These are phyloP conservation scores for Sthenelais limicola DNA, from an alignment of 2,888 invertebrate species.

Conservation along the genomic window DNA sequence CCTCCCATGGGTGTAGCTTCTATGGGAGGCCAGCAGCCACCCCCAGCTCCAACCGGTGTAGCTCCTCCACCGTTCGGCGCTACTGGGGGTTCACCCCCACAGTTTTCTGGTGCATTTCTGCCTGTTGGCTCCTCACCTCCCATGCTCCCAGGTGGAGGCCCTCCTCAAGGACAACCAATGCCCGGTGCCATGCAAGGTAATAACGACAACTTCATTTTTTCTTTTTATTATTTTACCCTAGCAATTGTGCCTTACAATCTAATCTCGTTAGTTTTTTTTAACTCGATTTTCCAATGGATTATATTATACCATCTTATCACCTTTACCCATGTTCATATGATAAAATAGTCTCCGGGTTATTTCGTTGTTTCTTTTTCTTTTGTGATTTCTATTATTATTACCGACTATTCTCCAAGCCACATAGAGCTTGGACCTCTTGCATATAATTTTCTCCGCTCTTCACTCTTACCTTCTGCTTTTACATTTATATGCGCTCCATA, in stretches of 20 bases:
- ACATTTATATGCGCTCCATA: too few species aligned
- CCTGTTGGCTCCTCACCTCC: constrained; percentile 15
- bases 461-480: too few species aligned
- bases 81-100: neutral
- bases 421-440: too few species aligned
- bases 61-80: neutral
- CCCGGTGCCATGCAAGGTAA: neutral
- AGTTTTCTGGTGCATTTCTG: constrained; percentile 14
- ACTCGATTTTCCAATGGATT: neutral
- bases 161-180: constrained; percentile 25
- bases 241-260: too few species aligned
- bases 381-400: too few species aligned
- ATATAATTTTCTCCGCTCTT: too few species aligned
- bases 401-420: too few species aligned
- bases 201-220: too few species aligned
- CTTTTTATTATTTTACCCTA: too few species aligned
- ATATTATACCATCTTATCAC: neutral
- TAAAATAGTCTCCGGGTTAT: too few species aligned
- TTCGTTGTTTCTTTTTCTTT: too few species aligned
- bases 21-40: constrained; percentile 27
- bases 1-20: too few species aligned
- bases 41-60: constrained; percentile 2
- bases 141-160: constrained; percentile 30
- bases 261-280: neutral
- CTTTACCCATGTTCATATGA: neutral